Evolutionary conservation across 2,113 vertebrate species (phyloP).

Genomic region (Alectura lathami): DNA sequence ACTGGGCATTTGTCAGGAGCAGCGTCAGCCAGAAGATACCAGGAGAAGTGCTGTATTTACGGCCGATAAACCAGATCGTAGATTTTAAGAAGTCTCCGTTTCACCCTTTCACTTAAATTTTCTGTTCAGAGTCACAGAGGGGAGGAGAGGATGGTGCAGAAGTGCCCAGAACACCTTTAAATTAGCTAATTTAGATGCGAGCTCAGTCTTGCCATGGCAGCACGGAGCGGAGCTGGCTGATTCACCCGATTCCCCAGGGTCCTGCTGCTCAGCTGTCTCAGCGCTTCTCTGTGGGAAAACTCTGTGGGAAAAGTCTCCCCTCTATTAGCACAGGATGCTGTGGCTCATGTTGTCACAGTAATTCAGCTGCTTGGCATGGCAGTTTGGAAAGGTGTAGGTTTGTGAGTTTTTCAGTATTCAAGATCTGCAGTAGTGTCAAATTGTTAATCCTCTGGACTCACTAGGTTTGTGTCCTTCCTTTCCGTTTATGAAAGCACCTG

Average conservation of each 20-base stretch:
- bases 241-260: neutral
- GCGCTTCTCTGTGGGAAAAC: neutral
- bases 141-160: neutral
- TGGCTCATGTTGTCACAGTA: neutral
- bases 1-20: neutral
- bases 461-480: neutral
- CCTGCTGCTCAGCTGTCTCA: neutral
- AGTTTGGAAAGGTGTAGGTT: neutral
- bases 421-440: neutral
- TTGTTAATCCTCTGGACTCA: neutral
- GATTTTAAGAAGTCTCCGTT: neutral
- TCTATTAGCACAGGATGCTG: neutral
- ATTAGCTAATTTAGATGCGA: constrained; percentile 15
- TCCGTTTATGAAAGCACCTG: neutral
- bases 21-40: neutral
- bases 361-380: neutral
- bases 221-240: neutral
- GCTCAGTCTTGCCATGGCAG: neutral
- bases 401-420: neutral
- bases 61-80: neutral
- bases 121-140: neutral
- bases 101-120: constrained; percentile 5
- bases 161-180: neutral
- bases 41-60: neutral
- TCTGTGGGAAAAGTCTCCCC: neutral